Evolutionary conservation across 64 coral and sea anemone genomes (phyloP), one percentile per base, ranked within the genome.

Genomic region (Actinia tenebrosa): DNA sequence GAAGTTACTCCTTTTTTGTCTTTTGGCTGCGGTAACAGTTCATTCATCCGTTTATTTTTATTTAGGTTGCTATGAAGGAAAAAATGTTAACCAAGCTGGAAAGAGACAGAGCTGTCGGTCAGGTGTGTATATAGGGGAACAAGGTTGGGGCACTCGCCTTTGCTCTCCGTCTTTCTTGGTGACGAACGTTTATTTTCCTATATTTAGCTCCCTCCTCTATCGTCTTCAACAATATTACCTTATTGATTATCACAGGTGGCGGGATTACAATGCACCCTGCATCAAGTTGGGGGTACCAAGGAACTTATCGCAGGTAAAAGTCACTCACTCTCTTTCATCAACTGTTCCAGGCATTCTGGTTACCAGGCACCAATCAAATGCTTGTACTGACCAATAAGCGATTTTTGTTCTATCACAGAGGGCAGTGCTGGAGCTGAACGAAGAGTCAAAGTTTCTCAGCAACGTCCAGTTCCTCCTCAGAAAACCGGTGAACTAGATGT

Each of bases 31-130:
- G 53, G 53, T 6, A 55, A 8, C 53, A 8, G 11, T 55, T 11
- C 5, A 6, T 11, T 55, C 15, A 2, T 11, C 13, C 15, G 10
- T 75, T 75, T 75, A 3, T 43, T 26, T 75, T 75, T 23, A 15
- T 15, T 44, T 54, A 98, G 96, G 88, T 99, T 60, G 96, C 96
- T 56, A 95, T 99, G 93, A 99, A 99, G 64, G 96, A 99, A 46
- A 99, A 99, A 64, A 99, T 99, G 96, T 77, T 99, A 42, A 99
- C 93, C 16, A 99, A 99, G 84, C 86, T 99, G 37, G 96, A 99
- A 56, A 68, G 96, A 56, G 96, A 99, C 78, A 87, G 96, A 93
- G 96, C 96, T 55, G 96, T 99, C 37, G 93, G 96, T 84, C 95
- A 98, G 95, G 95, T 98, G 3, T 42, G 69, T 75, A 20, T 22